phyloP scores from a whole-genome alignment of 2,113 vertebrate species.

The Pygathrix nemaeus region DNA sequence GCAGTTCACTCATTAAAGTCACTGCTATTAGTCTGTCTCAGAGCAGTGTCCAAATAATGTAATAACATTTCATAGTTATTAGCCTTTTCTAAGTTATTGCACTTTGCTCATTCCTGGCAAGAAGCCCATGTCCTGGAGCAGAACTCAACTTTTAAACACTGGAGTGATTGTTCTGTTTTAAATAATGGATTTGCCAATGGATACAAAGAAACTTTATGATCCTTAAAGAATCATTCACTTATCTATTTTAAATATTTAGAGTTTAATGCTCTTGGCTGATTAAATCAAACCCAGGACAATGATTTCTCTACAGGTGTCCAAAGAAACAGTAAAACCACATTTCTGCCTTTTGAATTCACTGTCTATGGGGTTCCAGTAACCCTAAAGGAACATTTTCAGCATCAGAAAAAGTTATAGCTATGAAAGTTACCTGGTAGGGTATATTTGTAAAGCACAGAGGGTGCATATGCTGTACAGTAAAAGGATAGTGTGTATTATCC shows the following conservation, averaged over 20 bases:
- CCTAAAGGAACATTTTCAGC: neutral
- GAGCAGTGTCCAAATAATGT: slow-evolving; percentile 61
- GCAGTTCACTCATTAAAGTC: slow-evolving; percentile 43
- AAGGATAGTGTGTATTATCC: neutral
- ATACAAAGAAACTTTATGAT: slow-evolving; percentile 66
- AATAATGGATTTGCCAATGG: slow-evolving; percentile 60
- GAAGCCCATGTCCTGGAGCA: slow-evolving; percentile 41
- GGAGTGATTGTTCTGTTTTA: slow-evolving; percentile 43
- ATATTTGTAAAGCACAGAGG: neutral
- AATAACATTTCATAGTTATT: slow-evolving; percentile 69
- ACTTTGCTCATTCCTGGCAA: slow-evolving; percentile 48
- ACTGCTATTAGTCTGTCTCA: slow-evolving; percentile 38
- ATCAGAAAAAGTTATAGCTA: neutral
- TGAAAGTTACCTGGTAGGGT: neutral
- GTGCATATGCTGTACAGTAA: neutral
- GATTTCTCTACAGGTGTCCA: slow-evolving; percentile 52
- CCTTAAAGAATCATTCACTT: slow-evolving; percentile 62
- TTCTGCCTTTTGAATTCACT: neutral
- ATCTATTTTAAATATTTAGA: slow-evolving; percentile 58
- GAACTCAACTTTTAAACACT: slow-evolving; percentile 64
- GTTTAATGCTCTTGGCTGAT: slow-evolving; percentile 7
- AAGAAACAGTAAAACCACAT: slow-evolving; percentile 12
- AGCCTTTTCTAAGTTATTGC: slow-evolving; percentile 62
- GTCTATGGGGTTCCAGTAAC: neutral
- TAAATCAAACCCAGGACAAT: slow-evolving; percentile 13